Evolutionary conservation across 2,113 vertebrate genomes (phyloP).

Genomic region (Mystacornis crossleyi): DNA sequence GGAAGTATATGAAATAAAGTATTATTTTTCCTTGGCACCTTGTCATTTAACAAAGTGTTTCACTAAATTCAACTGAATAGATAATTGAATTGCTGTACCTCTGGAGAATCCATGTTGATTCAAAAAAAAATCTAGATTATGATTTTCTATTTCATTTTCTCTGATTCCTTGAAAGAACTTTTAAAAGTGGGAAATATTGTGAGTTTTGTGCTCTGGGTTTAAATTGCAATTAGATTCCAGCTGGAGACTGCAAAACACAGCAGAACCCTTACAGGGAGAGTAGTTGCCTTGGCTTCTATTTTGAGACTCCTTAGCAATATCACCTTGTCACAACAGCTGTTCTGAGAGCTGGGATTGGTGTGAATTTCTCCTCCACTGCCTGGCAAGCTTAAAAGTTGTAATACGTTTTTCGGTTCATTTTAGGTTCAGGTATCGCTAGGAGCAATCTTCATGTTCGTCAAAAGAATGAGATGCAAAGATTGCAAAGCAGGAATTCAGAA

Average conservation of each 20-base stretch:
- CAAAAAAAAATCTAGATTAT: not conserved
- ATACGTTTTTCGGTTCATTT: slow-evolving; percentile 72
- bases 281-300: slow-evolving; percentile 71
- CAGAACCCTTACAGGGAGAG: slow-evolving; percentile 56
- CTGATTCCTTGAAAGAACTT: slow-evolving; percentile 16
- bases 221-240: slow-evolving; percentile 77
- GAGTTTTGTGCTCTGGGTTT: slow-evolving; percentile 42
- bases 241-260: slow-evolving; percentile 67
- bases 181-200: slow-evolving; percentile 10
- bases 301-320: slow-evolving; percentile 68
- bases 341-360: slow-evolving; percentile 52
- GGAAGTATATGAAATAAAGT: not conserved
- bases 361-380: slow-evolving; percentile 57
- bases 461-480: slow-evolving; percentile 16
- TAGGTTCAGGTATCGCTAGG: slow-evolving; percentile 76
- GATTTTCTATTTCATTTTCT: slow-evolving; percentile 54
- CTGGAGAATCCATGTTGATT: not conserved
- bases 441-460: slow-evolving; percentile 54
- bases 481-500: slow-evolving; percentile 33
- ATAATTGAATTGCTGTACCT: not conserved
- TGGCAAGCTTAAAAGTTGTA: slow-evolving; percentile 59
- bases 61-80: not conserved
- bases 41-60: not conserved
- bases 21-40: not conserved
- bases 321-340: slow-evolving; percentile 78